phyloP scores from a whole-genome alignment of 92 coral and sea anemone genomes.

The Chrysogorgia sp. region DNA sequence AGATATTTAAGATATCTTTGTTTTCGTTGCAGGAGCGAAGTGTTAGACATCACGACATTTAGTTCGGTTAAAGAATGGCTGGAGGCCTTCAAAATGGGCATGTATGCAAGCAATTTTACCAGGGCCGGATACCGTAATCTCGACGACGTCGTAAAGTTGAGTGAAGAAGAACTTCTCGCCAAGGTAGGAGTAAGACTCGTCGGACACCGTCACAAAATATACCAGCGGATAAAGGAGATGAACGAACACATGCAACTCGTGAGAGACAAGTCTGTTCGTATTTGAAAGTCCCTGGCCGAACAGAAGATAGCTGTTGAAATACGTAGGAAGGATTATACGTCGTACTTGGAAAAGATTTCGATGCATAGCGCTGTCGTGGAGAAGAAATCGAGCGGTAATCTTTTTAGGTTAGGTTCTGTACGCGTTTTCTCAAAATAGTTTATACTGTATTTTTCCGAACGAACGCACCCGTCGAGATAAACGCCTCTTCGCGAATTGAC shows the following conservation, averaged over 20 bases:
- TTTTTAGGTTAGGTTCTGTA: too few species aligned
- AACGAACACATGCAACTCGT: conserved; percentile 12
- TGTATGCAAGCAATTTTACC: conserved; percentile 35
- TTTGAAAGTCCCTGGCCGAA: neutral
- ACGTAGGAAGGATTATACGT: too few species aligned
- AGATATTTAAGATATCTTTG: neutral
- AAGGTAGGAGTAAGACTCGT: conserved; percentile 27
- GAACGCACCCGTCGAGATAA: too few species aligned
- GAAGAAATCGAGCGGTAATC: too few species aligned
- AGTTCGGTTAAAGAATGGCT: conserved; percentile 40
- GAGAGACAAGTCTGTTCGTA: conserved; percentile 25
- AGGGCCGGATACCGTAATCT: conserved; percentile 26
- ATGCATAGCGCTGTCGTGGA: too few species aligned
- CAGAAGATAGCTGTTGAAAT: too few species aligned
- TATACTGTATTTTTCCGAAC: too few species aligned
- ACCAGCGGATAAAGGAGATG: conserved; percentile 26
- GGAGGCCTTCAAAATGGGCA: conserved; percentile 42
- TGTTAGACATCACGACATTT: conserved; percentile 24
- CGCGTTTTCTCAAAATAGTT: too few species aligned
- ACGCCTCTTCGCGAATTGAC: too few species aligned
- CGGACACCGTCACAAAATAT: conserved; percentile 34
- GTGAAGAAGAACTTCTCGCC: conserved; percentile 18
- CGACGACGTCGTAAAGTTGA: neutral
- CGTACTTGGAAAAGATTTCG: too few species aligned
- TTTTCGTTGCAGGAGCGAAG: conserved; percentile 1